Base-by-base conservation (phyloP, 2,888 invertebrate species). In the Tenthredo scrophulariae region DNA sequence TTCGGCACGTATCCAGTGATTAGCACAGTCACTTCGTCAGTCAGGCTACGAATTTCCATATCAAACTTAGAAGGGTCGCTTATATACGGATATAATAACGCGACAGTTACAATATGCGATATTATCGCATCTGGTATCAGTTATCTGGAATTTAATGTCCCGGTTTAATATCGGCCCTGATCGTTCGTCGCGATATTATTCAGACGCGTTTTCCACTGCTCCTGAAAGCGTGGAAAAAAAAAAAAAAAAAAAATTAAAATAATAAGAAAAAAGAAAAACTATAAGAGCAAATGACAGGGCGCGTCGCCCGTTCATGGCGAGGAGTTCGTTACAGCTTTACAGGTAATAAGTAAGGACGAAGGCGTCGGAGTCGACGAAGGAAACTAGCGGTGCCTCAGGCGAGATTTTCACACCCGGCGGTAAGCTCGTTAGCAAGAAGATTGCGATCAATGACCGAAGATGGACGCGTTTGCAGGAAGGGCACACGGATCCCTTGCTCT, bases 381-480 rank as follows among this genome's bases (percentile, higher is more conserved):
- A 70, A 83, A 46, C 83, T 37, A 46, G 46, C 84, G 79, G 10
- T 54, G 85, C 83, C 85, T 18, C 15, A 70, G 89, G 89, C 89
- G 89, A 89, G 90, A 91, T 92, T 91, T 92, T 92, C 91, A 90
- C 91, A 90, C 90, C 90, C 91, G 91, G 88, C 87, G 91, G 91
- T 91, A 90, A 89, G 91, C 91, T 91, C 92, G 91, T 92, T 92
- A 92, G 91, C 90, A 88, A 83, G 87, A 89, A 90, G 91, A 92
- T 91, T 90, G 92, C 92, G 91, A 92, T 92, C 92, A 91, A 91
- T 92, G 92, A 90, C 91, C 92, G 92, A 92, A 91, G 92, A 91
- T 92, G 92, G 91, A 92, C 92, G 92, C 91, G 89, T 91, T 90
- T 88, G 90, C 90, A 88, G 90, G 91, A 89, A 82, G 67, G 83